Evolutionary conservation across 2,797 vertebrate genomes (phyloP).

Genomic region (Microctenopoma stevenorrisi): DNA sequence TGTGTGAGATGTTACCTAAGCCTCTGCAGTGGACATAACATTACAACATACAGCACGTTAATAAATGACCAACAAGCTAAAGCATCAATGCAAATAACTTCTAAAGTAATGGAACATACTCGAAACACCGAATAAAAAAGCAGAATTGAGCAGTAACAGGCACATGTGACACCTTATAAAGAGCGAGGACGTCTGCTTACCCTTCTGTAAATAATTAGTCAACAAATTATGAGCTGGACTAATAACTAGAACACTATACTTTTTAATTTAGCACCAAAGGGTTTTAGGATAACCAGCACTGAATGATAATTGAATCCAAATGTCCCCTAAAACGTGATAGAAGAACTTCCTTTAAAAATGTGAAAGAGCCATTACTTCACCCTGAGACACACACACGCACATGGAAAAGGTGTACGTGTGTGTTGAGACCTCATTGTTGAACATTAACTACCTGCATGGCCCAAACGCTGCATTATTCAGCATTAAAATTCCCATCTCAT

Average conservation of each 20-base stretch:
- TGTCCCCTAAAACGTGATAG: neutral
- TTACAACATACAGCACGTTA: constrained; percentile 7
- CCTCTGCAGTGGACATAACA: constrained; percentile 3
- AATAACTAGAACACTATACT: neutral
- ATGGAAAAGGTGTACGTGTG: constrained; percentile 20
- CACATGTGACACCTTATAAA: constrained; percentile 1
- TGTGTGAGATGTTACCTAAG: constrained; percentile 47
- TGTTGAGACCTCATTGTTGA: constrained; percentile 72
- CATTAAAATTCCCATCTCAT: constrained; percentile 73
- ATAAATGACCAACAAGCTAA: constrained; percentile 12
- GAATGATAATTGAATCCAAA: neutral
- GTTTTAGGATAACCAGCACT: neutral
- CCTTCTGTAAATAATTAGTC: neutral
- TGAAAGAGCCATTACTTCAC: constrained; percentile 50
- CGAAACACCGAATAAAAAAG: constrained; percentile 1
- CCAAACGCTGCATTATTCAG: constrained; percentile 70
- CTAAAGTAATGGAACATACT: constrained; percentile 1
- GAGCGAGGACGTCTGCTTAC: neutral
- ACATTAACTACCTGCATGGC: constrained; percentile 76
- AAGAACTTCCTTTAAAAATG: constrained; percentile 72
- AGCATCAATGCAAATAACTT: constrained; percentile 26
- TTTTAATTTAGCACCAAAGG: neutral
- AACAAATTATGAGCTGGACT: neutral
- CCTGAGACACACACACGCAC: constrained; percentile 1
- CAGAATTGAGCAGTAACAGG: constrained; percentile 4